Base-by-base conservation (phyloP, 2,888 invertebrate species). In the Heliconius hortense region DNA sequence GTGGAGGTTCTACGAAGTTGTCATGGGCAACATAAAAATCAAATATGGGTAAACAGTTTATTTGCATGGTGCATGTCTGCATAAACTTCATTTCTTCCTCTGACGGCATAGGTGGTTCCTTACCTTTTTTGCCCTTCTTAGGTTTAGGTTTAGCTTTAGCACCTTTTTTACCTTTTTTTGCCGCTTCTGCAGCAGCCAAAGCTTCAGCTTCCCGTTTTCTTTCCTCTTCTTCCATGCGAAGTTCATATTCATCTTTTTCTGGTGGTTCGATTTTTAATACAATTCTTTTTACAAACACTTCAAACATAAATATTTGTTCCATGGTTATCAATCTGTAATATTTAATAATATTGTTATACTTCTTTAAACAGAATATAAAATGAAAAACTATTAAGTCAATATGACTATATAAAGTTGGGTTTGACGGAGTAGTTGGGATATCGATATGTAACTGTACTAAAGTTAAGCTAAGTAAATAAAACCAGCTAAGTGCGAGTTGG, bases 231-330 rank as follows among this genome's bases (percentile, higher is more conserved):
- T 93, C 93, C 82, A 88, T 76, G 79, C 79, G 83, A 21, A 94
- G 83, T 84, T 94, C 94, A 66, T 89, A 93, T 79, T 88, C 93
- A 88, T 93, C 93, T 86, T 93, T 94, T 72, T 83, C 86, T 0
- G 89, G 89, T 76, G 93, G 93, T 76, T 92, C 93, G 75, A 93
- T 82, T 84, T 94, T 93, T 0, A 94, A 82, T 62, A 92, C 77
- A 13, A 93, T 92, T 79, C 87, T 92, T 81, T 92, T 92, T 8
- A 94, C 92, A 75, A 89, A 92, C 2, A 92, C 88, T 83, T 94
- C 94, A 39, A 94, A 89, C 93, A 94, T 92, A 74, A 93, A 94
- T 74, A 94, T 92, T 85, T 94, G 94, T 76, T 94, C 94, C 93
- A 93, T 93, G 76, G 11, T 81, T 39, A 56, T 56, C n/a, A 60